Evolutionary conservation across 2,797 vertebrate genomes (phyloP), one percentile per base, ranked within the genome.

Genomic region (Sebastes wilsoni): DNA sequence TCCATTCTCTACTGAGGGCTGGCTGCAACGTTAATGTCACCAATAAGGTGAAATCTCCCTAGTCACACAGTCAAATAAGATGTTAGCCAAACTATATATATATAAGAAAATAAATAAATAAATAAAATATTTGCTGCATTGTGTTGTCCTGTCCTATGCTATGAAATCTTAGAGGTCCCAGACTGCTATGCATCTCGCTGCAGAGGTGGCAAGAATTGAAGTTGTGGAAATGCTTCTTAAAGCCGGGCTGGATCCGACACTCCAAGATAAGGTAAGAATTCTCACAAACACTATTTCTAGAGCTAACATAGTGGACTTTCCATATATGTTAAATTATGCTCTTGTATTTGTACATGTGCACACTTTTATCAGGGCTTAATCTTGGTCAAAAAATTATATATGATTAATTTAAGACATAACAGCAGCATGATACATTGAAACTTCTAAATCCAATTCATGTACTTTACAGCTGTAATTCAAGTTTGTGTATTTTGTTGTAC

Each of bases 141-240:
- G 16, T 23, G 8, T 30, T 69, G 32, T 80, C 25, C 32, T 73
- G 4, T 67, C 23, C 3, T 38, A 8, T 67, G 22, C 16, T 22
- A 8, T 55, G 11, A 69, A 61, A 67, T 32, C 14, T 62, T 70
- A 99, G 97, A 96, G 96, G 83, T 95, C 92, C 54, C 97, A 98
- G 94, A 98, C 96, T 7, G 94, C 92, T 10, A 90, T 99, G 64
- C 98, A 98, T 59, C 68, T 97, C 55, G 97, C 96, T 66, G 96
- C 97, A 80, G 97, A 99, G 80, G 75, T 96, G 82, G 97, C 96
- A 73, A 97, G 95, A 28, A 94, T 96, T 80, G 97, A 99, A 9
- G 83, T 98, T 5, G 96, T 96, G 77, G 97, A 99, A 83, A 94
- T 94, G 81, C 94, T 99, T 69, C 94, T 98, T 58, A 97, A 96